These are phyloP conservation scores for Drosophila dives DNA, from an alignment of 2,888 invertebrate species.

Conservation along the genomic window DNA sequence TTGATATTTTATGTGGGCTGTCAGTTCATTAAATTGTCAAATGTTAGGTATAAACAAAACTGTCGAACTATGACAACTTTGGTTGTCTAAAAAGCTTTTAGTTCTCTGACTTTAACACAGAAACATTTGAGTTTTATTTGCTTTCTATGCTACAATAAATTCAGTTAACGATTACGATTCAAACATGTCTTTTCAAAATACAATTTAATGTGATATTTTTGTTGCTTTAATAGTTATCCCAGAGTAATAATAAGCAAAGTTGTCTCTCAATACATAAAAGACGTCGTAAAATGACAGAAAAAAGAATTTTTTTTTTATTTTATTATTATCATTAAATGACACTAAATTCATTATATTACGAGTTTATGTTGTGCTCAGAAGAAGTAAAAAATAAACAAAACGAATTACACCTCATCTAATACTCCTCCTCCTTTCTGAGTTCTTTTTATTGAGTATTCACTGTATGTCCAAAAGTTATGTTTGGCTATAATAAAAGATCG, in stretches of 20 bases:
- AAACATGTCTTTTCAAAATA: neutral
- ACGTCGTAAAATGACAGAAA: neutral
- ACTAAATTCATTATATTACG: neutral
- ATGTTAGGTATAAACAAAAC: constrained; percentile 33
- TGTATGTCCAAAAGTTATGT: neutral
- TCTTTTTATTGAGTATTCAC: neutral
- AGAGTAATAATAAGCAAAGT: neutral
- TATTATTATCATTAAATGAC: neutral
- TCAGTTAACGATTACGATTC: neutral
- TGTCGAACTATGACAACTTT: neutral
- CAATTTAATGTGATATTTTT: neutral
- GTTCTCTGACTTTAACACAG: neutral
- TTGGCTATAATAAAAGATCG: constrained; percentile 16
- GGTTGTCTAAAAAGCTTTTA: constrained; percentile 10
- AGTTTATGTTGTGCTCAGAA: neutral
- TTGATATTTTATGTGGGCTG: constrained; percentile 53
- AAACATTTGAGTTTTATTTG: neutral
- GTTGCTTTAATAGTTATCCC: constrained; percentile 2
- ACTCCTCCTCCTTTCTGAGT: neutral
- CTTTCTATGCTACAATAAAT: neutral
- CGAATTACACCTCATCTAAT: neutral
- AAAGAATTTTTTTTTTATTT: neutral
- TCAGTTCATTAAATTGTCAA: constrained; percentile 44
- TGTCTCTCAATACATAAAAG: neutral
- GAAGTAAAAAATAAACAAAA: neutral